Evolutionary conservation across 2,113 vertebrate genomes (phyloP).

Genomic region (Amphiprion percula): DNA sequence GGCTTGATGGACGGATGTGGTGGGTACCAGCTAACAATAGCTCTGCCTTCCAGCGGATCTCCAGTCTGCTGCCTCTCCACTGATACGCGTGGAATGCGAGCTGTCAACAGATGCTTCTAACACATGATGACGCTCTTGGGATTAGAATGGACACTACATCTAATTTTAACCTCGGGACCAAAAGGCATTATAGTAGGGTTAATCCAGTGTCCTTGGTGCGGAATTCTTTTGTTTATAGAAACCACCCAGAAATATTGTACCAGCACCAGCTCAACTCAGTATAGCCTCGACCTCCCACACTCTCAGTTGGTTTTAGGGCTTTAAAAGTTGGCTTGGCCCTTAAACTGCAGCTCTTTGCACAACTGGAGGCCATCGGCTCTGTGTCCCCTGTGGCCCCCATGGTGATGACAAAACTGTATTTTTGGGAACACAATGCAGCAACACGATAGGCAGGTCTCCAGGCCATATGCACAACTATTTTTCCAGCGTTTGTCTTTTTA

Average conservation of each 20-base stretch:
- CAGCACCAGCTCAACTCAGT: slow-evolving; percentile 59
- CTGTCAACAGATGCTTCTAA: slow-evolving; percentile 98
- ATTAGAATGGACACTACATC: slow-evolving; percentile 89
- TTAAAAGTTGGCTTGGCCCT: slow-evolving; percentile 52
- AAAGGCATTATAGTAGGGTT: slow-evolving; percentile 85
- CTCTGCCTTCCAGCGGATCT: slow-evolving; percentile 76
- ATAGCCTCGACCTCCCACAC: slow-evolving; percentile 52
- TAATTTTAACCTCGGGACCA: slow-evolving; percentile 92
- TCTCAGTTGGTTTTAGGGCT: slow-evolving; percentile 61
- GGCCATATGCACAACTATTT: slow-evolving; percentile 6
- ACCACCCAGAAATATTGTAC: slow-evolving; percentile 66
- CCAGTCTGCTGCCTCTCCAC: slow-evolving; percentile 88
- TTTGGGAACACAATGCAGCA: slow-evolving; percentile 47
- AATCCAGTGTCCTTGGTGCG: slow-evolving; percentile 87
- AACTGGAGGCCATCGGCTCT: slow-evolving; percentile 33
- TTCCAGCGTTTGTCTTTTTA: slow-evolving; percentile 36
- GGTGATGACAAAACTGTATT: slow-evolving; percentile 64
- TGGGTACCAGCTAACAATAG: slow-evolving; percentile 88
- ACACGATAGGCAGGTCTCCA: neutral
- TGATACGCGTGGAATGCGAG: slow-evolving; percentile 93
- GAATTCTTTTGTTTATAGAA: slow-evolving; percentile 86
- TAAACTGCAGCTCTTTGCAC: slow-evolving; percentile 50
- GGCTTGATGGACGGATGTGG: slow-evolving; percentile 82
- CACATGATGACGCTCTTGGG: slow-evolving; percentile 91
- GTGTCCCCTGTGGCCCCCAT: slow-evolving; percentile 12